Evolutionary conservation across 2,113 vertebrate species (phyloP).

Genomic region (Tenrec ecaudatus): DNA sequence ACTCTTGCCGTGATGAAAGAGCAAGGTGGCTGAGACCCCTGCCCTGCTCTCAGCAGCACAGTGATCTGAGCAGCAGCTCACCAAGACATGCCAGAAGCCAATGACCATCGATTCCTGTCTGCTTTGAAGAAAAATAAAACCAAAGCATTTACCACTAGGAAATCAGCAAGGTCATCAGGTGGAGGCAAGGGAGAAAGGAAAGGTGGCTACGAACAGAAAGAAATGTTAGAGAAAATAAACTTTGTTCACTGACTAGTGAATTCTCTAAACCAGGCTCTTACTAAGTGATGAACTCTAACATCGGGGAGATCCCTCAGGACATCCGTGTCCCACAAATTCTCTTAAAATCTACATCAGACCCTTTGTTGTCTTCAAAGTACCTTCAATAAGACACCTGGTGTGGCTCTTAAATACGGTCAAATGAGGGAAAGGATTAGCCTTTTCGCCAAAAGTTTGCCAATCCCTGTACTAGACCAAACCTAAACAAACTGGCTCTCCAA

Average conservation of each 20-base stretch:
- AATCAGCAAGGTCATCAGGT: conserved; percentile 10
- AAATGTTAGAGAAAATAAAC: not conserved
- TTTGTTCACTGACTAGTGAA: not conserved
- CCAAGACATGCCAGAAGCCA: not conserved
- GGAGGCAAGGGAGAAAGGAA: not conserved
- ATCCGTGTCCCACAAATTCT: no score
- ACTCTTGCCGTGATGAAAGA: accelerated
- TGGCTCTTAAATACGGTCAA: no score
- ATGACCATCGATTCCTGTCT: not conserved
- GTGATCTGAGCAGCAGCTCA: not conserved
- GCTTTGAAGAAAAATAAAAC: not conserved
- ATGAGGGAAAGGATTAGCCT: no score
- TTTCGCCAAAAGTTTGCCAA: no score
- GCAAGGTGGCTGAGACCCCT: not conserved
- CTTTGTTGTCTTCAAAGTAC: no score
- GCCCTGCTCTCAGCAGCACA: not conserved
- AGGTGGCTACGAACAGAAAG: not conserved
- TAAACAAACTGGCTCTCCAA: not conserved
- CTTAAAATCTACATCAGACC: no score
- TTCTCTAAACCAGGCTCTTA: not conserved
- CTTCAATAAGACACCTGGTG: no score
- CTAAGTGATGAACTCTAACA: not conserved
- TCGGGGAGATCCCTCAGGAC: no score
- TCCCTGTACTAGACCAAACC: not conserved
- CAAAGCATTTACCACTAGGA: conserved; percentile 19